A percentile compares a stretch with the other conserved stretches of the same genome.
Conservation (phyloP, 2,797 vertebrate species). For the Psittacula derbiana region DNA sequence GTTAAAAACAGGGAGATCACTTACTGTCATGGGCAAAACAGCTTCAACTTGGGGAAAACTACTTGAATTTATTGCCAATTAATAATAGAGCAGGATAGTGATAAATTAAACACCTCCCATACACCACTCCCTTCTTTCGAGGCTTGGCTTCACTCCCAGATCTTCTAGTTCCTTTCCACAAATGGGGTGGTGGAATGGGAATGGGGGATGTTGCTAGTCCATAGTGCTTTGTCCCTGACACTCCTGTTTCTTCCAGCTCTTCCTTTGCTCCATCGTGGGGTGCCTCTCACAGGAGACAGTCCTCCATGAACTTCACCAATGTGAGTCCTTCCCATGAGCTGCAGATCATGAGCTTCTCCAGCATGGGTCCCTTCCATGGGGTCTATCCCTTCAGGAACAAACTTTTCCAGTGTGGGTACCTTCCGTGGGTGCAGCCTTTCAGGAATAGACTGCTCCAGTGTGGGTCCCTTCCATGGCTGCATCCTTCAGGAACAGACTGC, state of each 20-base stretch:
- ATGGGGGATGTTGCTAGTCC: not conserved
- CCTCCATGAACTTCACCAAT: not conserved
- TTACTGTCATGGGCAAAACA: not conserved
- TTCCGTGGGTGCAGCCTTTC: no score
- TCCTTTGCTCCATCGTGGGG: not conserved
- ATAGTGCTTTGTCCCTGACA: accelerated
- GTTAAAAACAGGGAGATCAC: not conserved
- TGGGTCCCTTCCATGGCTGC: not conserved
- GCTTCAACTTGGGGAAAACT: not conserved
- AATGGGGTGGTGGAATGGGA: not conserved
- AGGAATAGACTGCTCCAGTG: not conserved
- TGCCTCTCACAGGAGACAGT: not conserved
- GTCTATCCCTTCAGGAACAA: no score
- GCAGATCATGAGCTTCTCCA: not conserved
- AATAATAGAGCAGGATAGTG: not conserved
- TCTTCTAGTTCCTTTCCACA: not conserved
- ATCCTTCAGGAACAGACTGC: not conserved
- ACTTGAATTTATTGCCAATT: not conserved
- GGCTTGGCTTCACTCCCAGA: not conserved
- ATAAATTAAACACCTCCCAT: not conserved
- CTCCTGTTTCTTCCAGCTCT: not conserved
- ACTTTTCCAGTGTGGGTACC: not conserved
- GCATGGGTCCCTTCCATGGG: not conserved
- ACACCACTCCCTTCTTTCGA: not conserved
- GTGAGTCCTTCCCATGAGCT: not conserved